phyloP scores from a whole-genome alignment of 2,113 vertebrate genomes.

The Etheostoma spectabile region DNA sequence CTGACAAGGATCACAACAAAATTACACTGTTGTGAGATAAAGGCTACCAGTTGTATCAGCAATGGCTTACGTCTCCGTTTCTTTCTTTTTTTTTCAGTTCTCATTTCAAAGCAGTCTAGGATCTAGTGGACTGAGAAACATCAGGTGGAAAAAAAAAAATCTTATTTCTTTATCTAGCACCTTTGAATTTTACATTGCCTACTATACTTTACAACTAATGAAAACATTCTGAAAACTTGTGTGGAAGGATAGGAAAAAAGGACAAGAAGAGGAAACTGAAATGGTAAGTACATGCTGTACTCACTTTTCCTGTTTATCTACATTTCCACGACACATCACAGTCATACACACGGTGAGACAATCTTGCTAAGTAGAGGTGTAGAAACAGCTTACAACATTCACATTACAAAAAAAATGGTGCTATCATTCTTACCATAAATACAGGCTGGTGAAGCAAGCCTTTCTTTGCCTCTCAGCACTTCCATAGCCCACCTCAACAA shows the following conservation, averaged over 20 bases:
- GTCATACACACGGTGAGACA: neutral
- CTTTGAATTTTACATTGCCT: neutral
- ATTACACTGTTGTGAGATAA: slow-evolving; percentile 6
- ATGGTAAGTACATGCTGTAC: neutral
- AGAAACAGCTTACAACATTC: too few species aligned
- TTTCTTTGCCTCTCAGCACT: slow-evolving; percentile 22
- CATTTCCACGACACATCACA: neutral
- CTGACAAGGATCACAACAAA: slow-evolving; percentile 27
- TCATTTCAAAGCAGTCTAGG: neutral
- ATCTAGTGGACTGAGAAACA: neutral
- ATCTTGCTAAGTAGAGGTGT: neutral
- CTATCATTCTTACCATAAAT: slow-evolving; percentile 6
- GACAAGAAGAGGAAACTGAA: neutral
- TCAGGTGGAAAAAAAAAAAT: neutral
- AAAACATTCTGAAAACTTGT: neutral
- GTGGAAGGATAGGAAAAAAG: neutral
- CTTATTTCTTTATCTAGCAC: neutral
- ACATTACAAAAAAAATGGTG: neutral
- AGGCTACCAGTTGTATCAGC: neutral
- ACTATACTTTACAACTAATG: neutral
- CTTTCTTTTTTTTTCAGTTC: neutral
- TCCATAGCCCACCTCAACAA: slow-evolving; percentile 14
- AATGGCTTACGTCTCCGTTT: neutral
- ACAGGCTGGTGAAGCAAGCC: neutral
- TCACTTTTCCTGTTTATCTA: neutral